phyloP scores from a whole-genome alignment of 2,113 vertebrate species.

The Oncorhynchus tshawytscha region DNA sequence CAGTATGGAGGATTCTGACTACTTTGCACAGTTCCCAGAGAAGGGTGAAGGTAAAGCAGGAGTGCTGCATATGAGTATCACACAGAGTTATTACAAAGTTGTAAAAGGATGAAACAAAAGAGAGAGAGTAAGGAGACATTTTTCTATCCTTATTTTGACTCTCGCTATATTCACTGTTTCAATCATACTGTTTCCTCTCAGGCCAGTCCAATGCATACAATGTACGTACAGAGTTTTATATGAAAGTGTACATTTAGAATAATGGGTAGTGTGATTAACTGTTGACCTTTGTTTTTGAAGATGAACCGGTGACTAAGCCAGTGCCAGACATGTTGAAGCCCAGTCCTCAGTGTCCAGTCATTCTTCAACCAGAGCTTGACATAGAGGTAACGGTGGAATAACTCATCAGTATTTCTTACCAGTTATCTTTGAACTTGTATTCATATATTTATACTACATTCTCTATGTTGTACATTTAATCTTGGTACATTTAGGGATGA shows the following conservation, averaged over 20 bases:
- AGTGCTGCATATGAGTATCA: background rate
- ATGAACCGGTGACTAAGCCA: conserved; percentile 23
- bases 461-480: background rate
- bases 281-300: conserved; percentile 42
- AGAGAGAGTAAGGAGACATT: too few species aligned
- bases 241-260: background rate
- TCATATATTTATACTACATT: background rate
- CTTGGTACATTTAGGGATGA: background rate
- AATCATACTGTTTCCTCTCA: too few species aligned
- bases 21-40: conserved; percentile 42
- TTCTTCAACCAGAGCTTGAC: conserved; percentile 64
- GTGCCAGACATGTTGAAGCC: conserved; percentile 20
- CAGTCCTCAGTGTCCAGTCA: conserved; percentile 19
- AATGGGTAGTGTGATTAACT: background rate
- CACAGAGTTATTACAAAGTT: background rate
- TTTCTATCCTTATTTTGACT: background rate
- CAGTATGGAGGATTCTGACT: conserved; percentile 52
- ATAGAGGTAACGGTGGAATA: conserved; percentile 58
- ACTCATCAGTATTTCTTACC: background rate
- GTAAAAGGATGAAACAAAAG: background rate
- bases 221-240: background rate
- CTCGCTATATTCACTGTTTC: too few species aligned
- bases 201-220: background rate
- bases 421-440: too few species aligned
- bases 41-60: conserved; percentile 54